Evolutionary conservation across 2,888 invertebrate species (phyloP).

Genomic region (Troides oblongomaculatus): DNA sequence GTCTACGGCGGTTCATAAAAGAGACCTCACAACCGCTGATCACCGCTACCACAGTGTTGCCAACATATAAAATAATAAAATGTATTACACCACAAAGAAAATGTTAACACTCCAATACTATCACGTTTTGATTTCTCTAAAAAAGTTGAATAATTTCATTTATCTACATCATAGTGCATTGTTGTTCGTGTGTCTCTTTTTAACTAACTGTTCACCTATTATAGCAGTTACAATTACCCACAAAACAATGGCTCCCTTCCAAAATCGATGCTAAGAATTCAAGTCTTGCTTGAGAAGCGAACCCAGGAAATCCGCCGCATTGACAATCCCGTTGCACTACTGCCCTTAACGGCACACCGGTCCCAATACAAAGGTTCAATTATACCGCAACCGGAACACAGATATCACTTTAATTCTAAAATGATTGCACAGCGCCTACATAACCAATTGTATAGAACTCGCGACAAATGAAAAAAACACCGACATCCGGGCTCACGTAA

Average conservation of each 20-base stretch:
- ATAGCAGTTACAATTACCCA: too few species aligned
- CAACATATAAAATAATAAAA: too few species aligned
- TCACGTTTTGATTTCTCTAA: too few species aligned
- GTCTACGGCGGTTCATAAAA: too few species aligned
- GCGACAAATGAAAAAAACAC: conserved; percentile 34
- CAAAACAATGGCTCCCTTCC: conserved; percentile 24
- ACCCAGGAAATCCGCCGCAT: conserved; percentile 65
- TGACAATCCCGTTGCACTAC: conserved; percentile 53
- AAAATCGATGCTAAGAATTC: conserved; percentile 43
- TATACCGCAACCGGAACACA: conserved; percentile 67
- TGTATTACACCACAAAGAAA: too few species aligned
- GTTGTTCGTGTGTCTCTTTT: too few species aligned
- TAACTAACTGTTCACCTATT: too few species aligned
- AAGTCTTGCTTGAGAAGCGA: conserved; percentile 60
- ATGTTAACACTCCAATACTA: too few species aligned
- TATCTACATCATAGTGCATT: too few species aligned
- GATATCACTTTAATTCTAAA: conserved; percentile 69
- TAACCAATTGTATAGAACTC: conserved; percentile 31
- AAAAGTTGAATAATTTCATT: too few species aligned
- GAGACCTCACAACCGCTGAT: too few species aligned
- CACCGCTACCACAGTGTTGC: too few species aligned
- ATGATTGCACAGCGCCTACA: conserved; percentile 54
- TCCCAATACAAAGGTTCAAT: conserved; percentile 46
- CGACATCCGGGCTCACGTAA: conserved; percentile 37
- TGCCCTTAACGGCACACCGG: conserved; percentile 55